Base-by-base conservation (phyloP, 2,113 vertebrate genomes). In the Xiphophorus maculatus region DNA sequence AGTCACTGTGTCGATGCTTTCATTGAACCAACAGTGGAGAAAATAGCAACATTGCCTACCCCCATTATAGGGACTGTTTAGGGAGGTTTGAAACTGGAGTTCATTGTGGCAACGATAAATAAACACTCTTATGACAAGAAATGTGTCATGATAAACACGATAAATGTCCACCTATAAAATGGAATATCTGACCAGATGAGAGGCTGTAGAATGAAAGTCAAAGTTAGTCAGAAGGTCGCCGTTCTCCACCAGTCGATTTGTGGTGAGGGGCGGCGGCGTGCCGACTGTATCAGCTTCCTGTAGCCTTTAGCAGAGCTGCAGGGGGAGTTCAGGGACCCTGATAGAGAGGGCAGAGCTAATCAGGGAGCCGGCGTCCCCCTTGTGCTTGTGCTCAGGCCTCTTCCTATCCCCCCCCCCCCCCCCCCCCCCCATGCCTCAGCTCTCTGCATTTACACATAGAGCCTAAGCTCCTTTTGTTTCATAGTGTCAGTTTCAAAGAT, bases 391-490 rank as follows among this genome's bases (percentile, higher is more conserved):
- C 86, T 79, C 28, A 25, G 86, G 79, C 80, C 82, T 75, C 44
- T 25, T 83, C 78, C 74, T 76, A 58, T 61, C 73, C 73, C 76
- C 29, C 3, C 84, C 72, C 79, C 19, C 83, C 68, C 2, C 12
- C 40, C 40, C 2, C 40, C n/a, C n/a, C 12, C 13, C 40, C 40
- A 42, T 1, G 13, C 71, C 75, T 84, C 76, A 10, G 63, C 78
- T 79, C 66, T 2, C 81, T 81, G 77, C 66, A 13, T 74, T 79
- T 63, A 72, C 84, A 86, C 83, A 72, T 22, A 29, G 81, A 86
- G 86, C 68, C 84, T 92, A 90, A 93, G 90, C 90, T 89, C 84
- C 88, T 92, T 91, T 91, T 89, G 90, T 90, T 91, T 91, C 87
- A 84, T 84, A 87, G 90, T 92, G 86, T 92, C 90, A 92, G 30